phyloP scores from a whole-genome alignment of 2,888 invertebrate genomes.

The Drosophila emarginata region DNA sequence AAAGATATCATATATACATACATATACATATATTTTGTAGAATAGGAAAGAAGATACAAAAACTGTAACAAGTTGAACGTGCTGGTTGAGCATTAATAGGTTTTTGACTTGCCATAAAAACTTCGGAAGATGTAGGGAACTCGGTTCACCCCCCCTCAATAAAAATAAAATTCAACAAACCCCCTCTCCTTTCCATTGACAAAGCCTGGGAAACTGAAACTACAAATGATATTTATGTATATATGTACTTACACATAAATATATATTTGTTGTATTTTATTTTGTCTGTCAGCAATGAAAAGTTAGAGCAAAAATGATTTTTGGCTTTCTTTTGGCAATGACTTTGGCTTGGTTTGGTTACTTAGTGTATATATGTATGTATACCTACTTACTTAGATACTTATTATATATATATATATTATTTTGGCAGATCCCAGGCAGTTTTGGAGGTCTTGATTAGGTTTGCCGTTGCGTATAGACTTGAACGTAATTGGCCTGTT shows the following conservation, averaged over 20 bases:
- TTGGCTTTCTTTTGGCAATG: constrained; percentile 21
- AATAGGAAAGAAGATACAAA: constrained; percentile 42
- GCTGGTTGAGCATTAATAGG: constrained; percentile 73
- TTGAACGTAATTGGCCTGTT: constrained; percentile 46
- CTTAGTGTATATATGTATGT: constrained; percentile 23
- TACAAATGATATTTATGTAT: constrained; percentile 16
- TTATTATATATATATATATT: constrained; percentile 25
- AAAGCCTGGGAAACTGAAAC: constrained; percentile 34
- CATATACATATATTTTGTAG: not conserved
- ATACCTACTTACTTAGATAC: constrained; percentile 18
- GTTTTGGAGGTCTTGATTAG: constrained; percentile 33
- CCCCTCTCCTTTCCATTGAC: not conserved
- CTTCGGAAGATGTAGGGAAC: not conserved
- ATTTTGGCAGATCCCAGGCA: constrained; percentile 32
- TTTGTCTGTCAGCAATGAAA: constrained; percentile 25
- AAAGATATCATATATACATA: not conserved
- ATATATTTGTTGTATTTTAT: constrained; percentile 17
- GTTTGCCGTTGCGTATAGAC: constrained; percentile 29
- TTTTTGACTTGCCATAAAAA: constrained; percentile 75
- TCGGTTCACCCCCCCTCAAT: not conserved
- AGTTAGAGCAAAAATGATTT: constrained; percentile 65
- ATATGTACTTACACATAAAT: not conserved
- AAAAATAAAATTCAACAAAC: constrained; percentile 3
- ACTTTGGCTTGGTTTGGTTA: constrained; percentile 41
- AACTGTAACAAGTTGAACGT: constrained; percentile 77